Evolutionary conservation across 2,888 invertebrate species (phyloP).

Genomic region (Cryptocephalus moraei): DNA sequence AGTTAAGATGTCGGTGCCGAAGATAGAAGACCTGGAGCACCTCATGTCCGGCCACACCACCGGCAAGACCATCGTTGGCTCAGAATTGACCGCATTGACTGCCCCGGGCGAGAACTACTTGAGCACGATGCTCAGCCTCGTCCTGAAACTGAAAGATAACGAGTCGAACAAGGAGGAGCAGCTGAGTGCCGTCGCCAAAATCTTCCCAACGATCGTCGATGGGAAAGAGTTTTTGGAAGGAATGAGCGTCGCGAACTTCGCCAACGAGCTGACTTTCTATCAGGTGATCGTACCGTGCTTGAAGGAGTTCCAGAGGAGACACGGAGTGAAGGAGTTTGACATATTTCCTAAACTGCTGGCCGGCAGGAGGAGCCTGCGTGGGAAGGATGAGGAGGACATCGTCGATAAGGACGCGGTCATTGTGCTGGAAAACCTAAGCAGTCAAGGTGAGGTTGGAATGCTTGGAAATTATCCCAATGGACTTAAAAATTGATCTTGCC

Average conservation of each 20-base stretch:
- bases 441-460: slow-evolving; percentile 4
- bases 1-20: not conserved
- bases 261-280: slow-evolving; percentile 12
- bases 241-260: not conserved
- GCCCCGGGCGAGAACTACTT: slow-evolving; percentile 12
- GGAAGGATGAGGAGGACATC: slow-evolving; percentile 1
- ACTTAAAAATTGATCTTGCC: too few relatives aligned
- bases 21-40: not conserved
- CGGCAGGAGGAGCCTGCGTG: slow-evolving; percentile 10
- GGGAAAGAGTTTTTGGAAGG: slow-evolving; percentile 1
- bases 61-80: not conserved
- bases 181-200: slow-evolving; percentile 10
- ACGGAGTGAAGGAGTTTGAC: slow-evolving; percentile 5
- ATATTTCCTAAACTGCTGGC: slow-evolving; percentile 10
- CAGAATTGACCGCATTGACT: slow-evolving; percentile 6
- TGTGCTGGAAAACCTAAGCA: slow-evolving; percentile 12
- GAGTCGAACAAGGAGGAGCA: slow-evolving; percentile 9
- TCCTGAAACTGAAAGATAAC: slow-evolving; percentile 6
- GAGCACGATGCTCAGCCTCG: slow-evolving; percentile 11
- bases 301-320: slow-evolving; percentile 7
- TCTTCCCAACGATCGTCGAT: slow-evolving; percentile 1
- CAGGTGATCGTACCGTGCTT: slow-evolving; percentile 8
- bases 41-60: not conserved
- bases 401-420: slow-evolving; percentile 11
- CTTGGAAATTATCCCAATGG: too few relatives aligned